A percentile compares a stretch with the other conserved stretches of the same genome.
These are phyloP conservation scores for Bungarus multicinctus DNA, from an alignment of 2,113 vertebrate species.

Conservation along the genomic window DNA sequence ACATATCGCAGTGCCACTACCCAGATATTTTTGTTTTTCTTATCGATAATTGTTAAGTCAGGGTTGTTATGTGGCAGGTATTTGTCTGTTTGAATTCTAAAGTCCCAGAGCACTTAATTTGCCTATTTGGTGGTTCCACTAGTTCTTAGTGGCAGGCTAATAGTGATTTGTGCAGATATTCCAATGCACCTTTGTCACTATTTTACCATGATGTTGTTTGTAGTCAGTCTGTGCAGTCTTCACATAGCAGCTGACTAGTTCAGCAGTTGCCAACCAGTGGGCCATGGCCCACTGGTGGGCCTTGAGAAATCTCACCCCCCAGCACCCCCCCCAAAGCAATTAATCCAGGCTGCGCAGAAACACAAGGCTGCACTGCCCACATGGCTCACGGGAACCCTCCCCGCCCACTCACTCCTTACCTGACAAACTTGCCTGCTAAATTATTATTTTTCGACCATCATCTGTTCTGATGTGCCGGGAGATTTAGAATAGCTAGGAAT, in stretches of 20 bases:
- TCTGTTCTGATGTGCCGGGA: no score
- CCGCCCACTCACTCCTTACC: no score
- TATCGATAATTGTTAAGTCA: background rate
- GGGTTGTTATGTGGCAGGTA: background rate
- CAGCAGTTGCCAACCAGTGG: no score
- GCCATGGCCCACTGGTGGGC: no score
- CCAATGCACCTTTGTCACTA: background rate
- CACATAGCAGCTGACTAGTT: background rate
- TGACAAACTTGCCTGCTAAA: no score
- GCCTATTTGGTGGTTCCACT: background rate
- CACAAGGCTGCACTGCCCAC: no score
- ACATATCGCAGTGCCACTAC: background rate
- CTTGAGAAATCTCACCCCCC: no score
- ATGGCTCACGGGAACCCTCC: no score
- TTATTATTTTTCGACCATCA: no score
- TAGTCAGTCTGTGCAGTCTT: background rate
- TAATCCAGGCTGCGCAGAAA: no score
- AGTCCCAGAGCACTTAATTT: background rate
- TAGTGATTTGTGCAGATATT: background rate
- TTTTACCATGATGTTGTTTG: background rate
- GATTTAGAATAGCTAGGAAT: no score
- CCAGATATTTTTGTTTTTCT: background rate
- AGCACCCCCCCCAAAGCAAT: no score
- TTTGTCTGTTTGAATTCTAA: background rate
- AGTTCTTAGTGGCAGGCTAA: background rate